Base-by-base conservation (phyloP, 2,888 invertebrate genomes). In the Bursaphelenchus okinawaensis region DNA sequence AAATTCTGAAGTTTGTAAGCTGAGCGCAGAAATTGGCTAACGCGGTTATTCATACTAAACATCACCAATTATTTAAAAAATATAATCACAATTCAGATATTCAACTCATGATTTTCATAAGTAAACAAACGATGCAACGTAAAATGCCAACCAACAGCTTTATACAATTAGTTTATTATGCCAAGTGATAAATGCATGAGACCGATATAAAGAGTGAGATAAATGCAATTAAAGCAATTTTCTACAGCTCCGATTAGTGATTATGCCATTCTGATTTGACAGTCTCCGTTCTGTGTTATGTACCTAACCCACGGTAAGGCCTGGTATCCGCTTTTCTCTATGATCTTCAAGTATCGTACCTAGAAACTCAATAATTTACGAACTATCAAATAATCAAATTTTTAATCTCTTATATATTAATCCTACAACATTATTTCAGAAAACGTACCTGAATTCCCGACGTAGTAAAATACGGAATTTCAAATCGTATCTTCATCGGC, bases 241-340 rank as follows among this genome's bases (percentile, higher is more conserved):
- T 16, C 3, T 16, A 40, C 3, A 54, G 7, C 1, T 3, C 12
- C 12, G 16, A 22, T 19, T 16, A 20, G 12, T 24, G 54, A 54
- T 6, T 23, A 54, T 1, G 22, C 22, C 23, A 54, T 54, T 54
- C 96, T 88, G 73, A 96, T 86, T 83, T 96, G 95, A 84, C 98
- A 96, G 84, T 98, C 96, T 60, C 96, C 96, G 84, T 96, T 96
- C 84, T 96, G 95, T 51, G 96, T 98, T 72, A 98, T 96, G 84
- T 96, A 56, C n/a, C 96, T 87, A 6, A 96, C 96, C 96, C 96
- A 96, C 0, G 96, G 96, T 70, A 98, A 84, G 0, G 96, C 96
- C 85, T 96, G 96, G 84, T 96, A 96, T 0, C 96, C 96, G 84
- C 93, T 94, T 85, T 98, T 96, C 83, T 96, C 96, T 79, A 98